phyloP scores from a whole-genome alignment of 2,888 invertebrate genomes.

The Andrena bicolor region DNA sequence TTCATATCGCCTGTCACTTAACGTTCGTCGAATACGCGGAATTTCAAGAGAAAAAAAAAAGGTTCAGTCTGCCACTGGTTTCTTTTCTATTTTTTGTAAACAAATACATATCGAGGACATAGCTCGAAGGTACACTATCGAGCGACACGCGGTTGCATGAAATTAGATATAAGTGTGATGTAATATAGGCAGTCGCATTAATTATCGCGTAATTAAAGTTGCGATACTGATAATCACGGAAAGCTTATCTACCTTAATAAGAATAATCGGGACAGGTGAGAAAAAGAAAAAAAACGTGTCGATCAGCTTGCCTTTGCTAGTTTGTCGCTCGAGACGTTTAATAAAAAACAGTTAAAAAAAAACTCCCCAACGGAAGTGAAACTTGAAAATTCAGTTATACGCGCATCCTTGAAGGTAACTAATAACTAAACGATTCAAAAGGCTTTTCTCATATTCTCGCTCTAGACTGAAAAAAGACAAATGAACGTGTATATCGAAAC shows the following conservation, averaged over 20 bases:
- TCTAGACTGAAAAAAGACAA: no score
- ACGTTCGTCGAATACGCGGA: background rate
- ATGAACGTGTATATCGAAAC: no score
- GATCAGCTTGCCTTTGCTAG: background rate
- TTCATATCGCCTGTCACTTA: background rate
- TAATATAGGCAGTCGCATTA: background rate
- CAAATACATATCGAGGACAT: background rate
- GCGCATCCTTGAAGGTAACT: no score
- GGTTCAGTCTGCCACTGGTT: background rate
- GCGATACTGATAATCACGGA: background rate
- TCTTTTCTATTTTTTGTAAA: background rate
- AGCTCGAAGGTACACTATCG: background rate
- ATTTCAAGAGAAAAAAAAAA: background rate
- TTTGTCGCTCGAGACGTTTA: no score
- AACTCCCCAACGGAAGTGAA: no score
- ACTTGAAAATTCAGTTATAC: no score
- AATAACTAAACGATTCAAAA: no score
- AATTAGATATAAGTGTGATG: slow-evolving; percentile 5
- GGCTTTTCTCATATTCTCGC: no score
- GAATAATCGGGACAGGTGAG: background rate
- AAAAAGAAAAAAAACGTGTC: background rate
- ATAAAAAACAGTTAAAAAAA: no score
- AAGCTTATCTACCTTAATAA: background rate
- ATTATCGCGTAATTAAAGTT: slow-evolving; percentile 24
- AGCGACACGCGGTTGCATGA: background rate